These are phyloP conservation scores for Metridium senile DNA, from an alignment of 92 coral and sea anemone genomes.

Conservation along the genomic window DNA sequence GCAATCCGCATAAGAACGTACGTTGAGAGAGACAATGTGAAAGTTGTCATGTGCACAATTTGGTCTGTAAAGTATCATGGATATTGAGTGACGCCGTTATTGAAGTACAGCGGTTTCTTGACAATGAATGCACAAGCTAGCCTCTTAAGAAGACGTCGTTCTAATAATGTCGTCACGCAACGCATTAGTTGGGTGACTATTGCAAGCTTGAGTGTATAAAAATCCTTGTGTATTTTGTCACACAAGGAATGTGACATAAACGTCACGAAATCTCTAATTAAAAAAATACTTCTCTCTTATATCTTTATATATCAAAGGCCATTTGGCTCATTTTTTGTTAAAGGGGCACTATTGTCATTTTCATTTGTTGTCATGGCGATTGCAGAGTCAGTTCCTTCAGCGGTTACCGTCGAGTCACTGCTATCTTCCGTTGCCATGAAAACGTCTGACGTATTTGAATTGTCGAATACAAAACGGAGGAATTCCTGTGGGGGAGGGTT, in stretches of 20 bases:
- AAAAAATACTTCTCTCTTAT: slow-evolving; percentile 14
- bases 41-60: background rate
- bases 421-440: slow-evolving; percentile 44
- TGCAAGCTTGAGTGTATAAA: background rate
- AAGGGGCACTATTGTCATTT: background rate
- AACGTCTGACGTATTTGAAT: slow-evolving; percentile 55
- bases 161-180: too few species aligned
- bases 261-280: slow-evolving; percentile 13
- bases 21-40: too few species aligned
- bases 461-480: slow-evolving; percentile 83
- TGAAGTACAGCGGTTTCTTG: background rate
- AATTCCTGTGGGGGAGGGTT: slow-evolving; percentile 81
- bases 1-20: background rate
- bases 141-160: too few species aligned
- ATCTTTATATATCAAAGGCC: slow-evolving; percentile 4
- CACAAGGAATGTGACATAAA: slow-evolving; percentile 1
- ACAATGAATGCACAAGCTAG: too few species aligned
- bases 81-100: background rate
- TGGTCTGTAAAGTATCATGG: background rate
- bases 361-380: slow-evolving; percentile 24
- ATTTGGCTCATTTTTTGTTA: background rate
- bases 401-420: slow-evolving; percentile 13
- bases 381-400: slow-evolving; percentile 15
- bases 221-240: background rate
- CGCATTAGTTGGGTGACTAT: too few species aligned